Evolutionary conservation across 2,797 vertebrate species (phyloP), one percentile per base, ranked within the genome.

Genomic region (Muscicapa striata): DNA sequence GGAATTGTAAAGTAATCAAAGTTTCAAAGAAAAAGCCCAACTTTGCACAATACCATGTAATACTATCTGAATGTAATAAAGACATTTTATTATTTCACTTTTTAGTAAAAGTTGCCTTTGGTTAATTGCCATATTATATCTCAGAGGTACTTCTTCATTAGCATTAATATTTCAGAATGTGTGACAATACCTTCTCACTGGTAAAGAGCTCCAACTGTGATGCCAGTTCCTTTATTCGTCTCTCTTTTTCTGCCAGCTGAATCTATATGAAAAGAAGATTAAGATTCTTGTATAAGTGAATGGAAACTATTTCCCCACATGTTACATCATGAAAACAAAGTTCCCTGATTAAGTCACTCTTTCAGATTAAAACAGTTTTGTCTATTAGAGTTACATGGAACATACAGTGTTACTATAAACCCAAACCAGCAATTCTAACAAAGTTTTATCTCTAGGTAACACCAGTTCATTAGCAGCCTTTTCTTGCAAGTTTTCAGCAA

Each of bases 241-340:
- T 98, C 58, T 99, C 99, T 90, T 99, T 99, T 97, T 99, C 98
- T 15, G 98, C 98, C 90, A 99, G 97, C 83, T 99, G 99, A 97
- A 99, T 98, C 99, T 99, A 88, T 51, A 95, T 13, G 78, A 72
- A 95, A 93, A 95, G 8, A 93, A 63, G 41, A 81, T 88, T 40
- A 59, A 69, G 64, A 43, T 88, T 91, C 40, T 19, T 49, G 4
- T 34, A 58, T 86, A 75, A 90, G 34, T 36, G 21, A 79, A 76
- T 3, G 51, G n/a, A 87, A 84, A 87, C 19, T 26, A 67, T 4
- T 84, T 89, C 24, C 46, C 29, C 23, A 32, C 11, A 26, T 30
- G n/a, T 32, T 41, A 40, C 3, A 45, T 21, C 3, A 1, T 45
- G 52, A 70, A 77, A 82, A 73, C 32, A 41, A 76, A 82, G 29